Evolutionary conservation across 1,140 invertebrate genomes (phyloP), one percentile per base, ranked within the genome.

Genomic region (Reticulitermes speratus): DNA sequence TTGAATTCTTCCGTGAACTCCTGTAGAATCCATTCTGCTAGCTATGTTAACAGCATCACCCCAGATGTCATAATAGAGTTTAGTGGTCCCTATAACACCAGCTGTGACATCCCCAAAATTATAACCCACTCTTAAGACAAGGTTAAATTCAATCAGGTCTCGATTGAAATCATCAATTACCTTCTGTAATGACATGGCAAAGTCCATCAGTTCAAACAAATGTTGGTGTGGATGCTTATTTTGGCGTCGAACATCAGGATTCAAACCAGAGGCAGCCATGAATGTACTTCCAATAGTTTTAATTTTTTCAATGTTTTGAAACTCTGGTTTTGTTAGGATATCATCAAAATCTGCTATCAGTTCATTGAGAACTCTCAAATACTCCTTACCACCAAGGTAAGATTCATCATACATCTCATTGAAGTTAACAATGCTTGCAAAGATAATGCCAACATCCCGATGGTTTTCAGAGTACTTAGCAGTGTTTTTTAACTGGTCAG

Each of bases 11-110:
- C 97, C 96, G 12, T 94, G 93, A 1, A 98, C 94, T 0, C 97
- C 97, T 0, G 97, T 98, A 1, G 97, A 98, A 90, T 99, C 98
- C 98, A 97, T 99, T 85, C 98, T 92, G 9, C 96, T 98, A 0
- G 98, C 97, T 85, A 99, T 98, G 91, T 99, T 99, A 0, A 99
- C 98, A 0, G 98, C 97, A 91, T 99, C 98, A 0, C 98, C 98
- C 98, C 98, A 99, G 85, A 99, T 99, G 90, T 99, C 98, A 88
- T 99, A 99, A 89, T 98, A 97, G 30, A 99, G 92, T 90, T 99
- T 99, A 0, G 96, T 97, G 1, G 98, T 99, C 0, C 98, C 98
- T 84, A 99, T 99, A 0, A 99, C 98, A 9, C 98, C 98, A 0
- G 97, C 97, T 0, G 97, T 98, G 0, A 99, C 97, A 88, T 98